A percentile compares a stretch with the other conserved stretches of the same genome.
Conservation (phyloP, 2,797 vertebrate species). For the Caiman crocodilus region DNA sequence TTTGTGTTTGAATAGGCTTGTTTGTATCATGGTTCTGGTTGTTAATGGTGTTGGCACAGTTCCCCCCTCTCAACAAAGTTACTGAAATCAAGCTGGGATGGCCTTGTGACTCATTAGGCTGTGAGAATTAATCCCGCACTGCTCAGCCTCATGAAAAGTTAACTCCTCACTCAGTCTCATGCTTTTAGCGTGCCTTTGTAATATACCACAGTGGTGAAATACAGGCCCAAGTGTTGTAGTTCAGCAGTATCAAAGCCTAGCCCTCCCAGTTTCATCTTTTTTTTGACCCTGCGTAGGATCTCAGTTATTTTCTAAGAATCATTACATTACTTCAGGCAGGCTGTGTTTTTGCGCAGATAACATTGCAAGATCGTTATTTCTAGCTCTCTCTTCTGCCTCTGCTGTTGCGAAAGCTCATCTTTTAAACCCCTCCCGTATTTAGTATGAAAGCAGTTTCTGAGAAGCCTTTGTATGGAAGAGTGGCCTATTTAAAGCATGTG, state of each 20-base stretch:
- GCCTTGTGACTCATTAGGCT: slow-evolving; percentile 19
- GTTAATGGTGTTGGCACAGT: slow-evolving; percentile 28
- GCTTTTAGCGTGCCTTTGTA: neutral
- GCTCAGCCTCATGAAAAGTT: neutral
- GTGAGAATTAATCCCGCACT: slow-evolving; percentile 16
- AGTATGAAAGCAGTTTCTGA: neutral
- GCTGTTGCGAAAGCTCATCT: neutral
- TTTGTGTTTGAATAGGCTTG: slow-evolving; percentile 47
- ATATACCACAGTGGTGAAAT: neutral
- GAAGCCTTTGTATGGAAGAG: neutral
- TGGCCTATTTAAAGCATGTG: neutral
- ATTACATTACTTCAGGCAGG: neutral
- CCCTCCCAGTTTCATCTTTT: neutral
- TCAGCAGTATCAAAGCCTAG: neutral
- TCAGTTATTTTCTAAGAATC: too few relatives aligned
- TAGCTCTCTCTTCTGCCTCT: neutral
- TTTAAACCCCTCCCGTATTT: neutral
- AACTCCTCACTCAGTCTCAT: slow-evolving; percentile 18
- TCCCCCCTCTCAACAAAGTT: slow-evolving; percentile 23
- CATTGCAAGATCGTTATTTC: accelerated
- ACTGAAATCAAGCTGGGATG: slow-evolving; percentile 35
- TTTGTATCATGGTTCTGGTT: slow-evolving; percentile 4
- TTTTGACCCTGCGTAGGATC: accelerated
- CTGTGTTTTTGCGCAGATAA: neutral
- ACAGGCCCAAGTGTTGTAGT: neutral